Percentiles rank a stretch among this genome's conserved stretches.
These are phyloP conservation scores for Anthophora plumipes DNA, from an alignment of 2,888 invertebrate species.

Conservation along the genomic window DNA sequence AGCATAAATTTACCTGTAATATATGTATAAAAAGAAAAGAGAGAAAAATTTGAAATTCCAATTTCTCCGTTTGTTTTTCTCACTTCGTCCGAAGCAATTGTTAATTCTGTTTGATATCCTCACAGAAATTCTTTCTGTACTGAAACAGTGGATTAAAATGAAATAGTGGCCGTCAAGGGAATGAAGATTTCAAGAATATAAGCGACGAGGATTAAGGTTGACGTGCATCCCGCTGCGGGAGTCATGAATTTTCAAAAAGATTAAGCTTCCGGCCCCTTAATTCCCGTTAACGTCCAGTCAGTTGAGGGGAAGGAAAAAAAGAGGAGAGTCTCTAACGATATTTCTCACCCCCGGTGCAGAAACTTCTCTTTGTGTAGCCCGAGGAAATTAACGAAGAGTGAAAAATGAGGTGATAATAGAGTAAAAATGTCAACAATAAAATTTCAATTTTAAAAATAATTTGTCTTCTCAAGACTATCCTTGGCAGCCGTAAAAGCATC, in stretches of 20 bases:
- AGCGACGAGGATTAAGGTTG: slow-evolving; percentile 12
- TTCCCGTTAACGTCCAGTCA: slow-evolving; percentile 10
- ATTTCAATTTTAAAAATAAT: not conserved
- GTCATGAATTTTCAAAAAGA: slow-evolving; percentile 45
- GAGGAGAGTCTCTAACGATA: not conserved
- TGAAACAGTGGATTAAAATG: not conserved
- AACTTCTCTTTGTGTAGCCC: not conserved
- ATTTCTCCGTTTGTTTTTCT: too few species aligned
- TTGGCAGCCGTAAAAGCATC: too few species aligned
- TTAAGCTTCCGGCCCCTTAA: slow-evolving; percentile 34
- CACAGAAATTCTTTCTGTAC: not conserved
- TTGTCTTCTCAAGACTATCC: too few species aligned
- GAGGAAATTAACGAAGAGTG: not conserved
- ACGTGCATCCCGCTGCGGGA: not conserved
- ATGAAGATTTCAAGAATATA: not conserved
- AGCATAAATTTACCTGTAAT: too few species aligned
- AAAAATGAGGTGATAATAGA: not conserved
- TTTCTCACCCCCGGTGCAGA: slow-evolving; percentile 6
- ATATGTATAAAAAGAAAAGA: too few species aligned
- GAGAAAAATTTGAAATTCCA: too few species aligned
- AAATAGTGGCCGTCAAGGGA: not conserved
- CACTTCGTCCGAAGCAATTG: not conserved
- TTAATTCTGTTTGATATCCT: too few species aligned
- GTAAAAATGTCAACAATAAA: too few species aligned
- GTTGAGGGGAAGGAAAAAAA: not conserved